Evolutionary conservation across 2,888 invertebrate species (phyloP).

Genomic region (Archips xylosteana): DNA sequence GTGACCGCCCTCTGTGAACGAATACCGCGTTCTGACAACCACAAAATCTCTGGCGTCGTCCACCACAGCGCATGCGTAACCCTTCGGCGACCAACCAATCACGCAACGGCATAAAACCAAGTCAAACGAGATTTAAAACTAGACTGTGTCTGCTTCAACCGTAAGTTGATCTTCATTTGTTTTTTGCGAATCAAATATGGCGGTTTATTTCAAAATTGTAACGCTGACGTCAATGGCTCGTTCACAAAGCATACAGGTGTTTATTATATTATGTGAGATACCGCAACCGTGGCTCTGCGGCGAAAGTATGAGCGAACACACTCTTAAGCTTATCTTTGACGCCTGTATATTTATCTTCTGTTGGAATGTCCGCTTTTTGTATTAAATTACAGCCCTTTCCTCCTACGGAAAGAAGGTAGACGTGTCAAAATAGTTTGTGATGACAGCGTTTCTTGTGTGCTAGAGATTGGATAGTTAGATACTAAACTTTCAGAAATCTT

Average conservation of each 20-base stretch:
- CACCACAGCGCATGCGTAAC: constrained; percentile 61
- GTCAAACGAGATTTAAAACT: not conserved
- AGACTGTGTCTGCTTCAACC: not conserved
- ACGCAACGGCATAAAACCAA: not conserved
- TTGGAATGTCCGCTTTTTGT: constrained; percentile 8
- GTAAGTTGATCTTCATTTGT: not conserved
- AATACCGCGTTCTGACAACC: constrained; percentile 66
- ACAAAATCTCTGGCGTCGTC: constrained; percentile 52
- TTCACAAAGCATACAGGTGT: constrained; percentile 82
- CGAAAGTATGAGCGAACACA: constrained; percentile 29
- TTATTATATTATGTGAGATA: constrained; percentile 57
- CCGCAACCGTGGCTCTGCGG: constrained; percentile 46
- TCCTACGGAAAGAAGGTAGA: no score
- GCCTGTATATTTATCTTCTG: constrained; percentile 19
- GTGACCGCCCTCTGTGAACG: constrained; percentile 64
- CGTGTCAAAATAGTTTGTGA: not conserved
- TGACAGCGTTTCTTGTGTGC: not conserved
- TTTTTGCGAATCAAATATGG: not conserved
- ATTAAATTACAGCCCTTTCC: constrained; percentile 8
- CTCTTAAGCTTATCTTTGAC: constrained; percentile 26
- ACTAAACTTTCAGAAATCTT: no score
- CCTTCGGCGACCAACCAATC: constrained; percentile 47
- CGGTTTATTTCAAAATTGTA: not conserved
- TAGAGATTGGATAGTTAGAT: no score
- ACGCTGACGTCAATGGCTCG: constrained; percentile 80